Evolutionary conservation across 2,888 invertebrate genomes (phyloP), one percentile per base, ranked within the genome.

Genomic region (Venusia cambrica): DNA sequence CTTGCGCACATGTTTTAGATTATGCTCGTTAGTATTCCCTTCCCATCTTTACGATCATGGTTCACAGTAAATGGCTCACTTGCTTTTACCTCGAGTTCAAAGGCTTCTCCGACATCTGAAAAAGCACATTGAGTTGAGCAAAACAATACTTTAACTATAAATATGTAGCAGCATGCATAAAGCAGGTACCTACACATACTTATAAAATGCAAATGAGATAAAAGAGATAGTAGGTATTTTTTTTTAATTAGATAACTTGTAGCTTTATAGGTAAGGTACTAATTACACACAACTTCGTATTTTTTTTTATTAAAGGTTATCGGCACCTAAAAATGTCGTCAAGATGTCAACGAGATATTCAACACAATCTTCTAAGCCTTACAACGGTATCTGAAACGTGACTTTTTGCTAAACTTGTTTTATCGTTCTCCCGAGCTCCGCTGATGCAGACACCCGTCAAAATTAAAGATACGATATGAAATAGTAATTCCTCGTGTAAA

Each of bases 331-430:
- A 13, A 27, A 12, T 28, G 12, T 31, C 21, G 12, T 9, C 26
- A 8, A 20, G 16, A 10, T 3, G 12, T 31, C 21, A 16, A 12
- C 26, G 9, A 20, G 16, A 10, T 3, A 6, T 21, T 8, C 14
- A 15, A 7, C 11, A 41, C 52, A 21, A 22, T 17, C 22, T 17
- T 52, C 53, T 56, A 44, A 44, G 26, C 30, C 38, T 41, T 51
- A 48, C 68, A 72, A 67, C 72, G 68, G 70, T 57, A 54, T 54
- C 45, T 33, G 32, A 55, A 56, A 55, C 70, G 62, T 70, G 68
- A 65, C 62, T 58, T 12, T 53, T 32, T 33, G 38, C 39, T 47
- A 57, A 62, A 61, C 53, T 56, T 55, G 51, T 48, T 55, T 51
- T 51, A 54, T 56, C 54, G 18, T 28, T 22, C 10, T 7, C 49